Evolutionary conservation across 1,140 invertebrate genomes (phyloP).

Genomic region (Achroia grisella): DNA sequence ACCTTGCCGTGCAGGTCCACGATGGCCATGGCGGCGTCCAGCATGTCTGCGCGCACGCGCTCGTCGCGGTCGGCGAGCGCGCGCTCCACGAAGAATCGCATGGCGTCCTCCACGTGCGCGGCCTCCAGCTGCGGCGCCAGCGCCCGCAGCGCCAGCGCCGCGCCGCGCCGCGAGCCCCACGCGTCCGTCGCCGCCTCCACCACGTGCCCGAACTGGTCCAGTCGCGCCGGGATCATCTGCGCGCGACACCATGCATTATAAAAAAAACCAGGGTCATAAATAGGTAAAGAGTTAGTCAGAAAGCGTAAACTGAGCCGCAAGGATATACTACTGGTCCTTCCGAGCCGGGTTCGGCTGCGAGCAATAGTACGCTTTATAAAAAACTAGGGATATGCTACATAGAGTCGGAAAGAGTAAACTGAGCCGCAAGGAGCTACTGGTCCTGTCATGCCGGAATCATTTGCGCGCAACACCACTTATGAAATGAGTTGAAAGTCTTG

Average conservation of each 20-base stretch:
- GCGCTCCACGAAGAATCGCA: constrained; percentile 89
- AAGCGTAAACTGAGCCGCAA: no score
- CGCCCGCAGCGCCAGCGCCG: constrained; percentile 86
- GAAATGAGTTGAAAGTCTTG: no score
- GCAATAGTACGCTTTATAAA: no score
- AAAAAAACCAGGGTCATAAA: no score
- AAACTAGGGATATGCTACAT: no score
- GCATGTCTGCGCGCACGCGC: constrained; percentile 91
- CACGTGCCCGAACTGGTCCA: constrained; percentile 94
- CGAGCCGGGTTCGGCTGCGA: no score
- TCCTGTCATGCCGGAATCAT: constrained; percentile 91
- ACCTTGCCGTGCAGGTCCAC: constrained; percentile 95
- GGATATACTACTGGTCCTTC: no score
- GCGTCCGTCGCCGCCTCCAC: constrained; percentile 88
- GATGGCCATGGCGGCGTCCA: constrained; percentile 92
- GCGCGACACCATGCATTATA: no score
- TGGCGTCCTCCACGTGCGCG: constrained; percentile 80
- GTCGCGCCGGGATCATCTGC: constrained; percentile 87
- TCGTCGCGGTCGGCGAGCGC: constrained; percentile 91
- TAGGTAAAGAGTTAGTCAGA: no score
- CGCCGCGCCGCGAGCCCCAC: constrained; percentile 91
- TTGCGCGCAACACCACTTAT: constrained; percentile 46
- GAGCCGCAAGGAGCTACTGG: no score
- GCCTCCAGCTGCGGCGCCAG: constrained; percentile 80
- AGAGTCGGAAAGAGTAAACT: no score